A percentile compares a stretch with the other conserved stretches of the same genome.
phyloP scores from a whole-genome alignment of 2,888 invertebrate genomes.

The Tanytarsus gracilentus region DNA sequence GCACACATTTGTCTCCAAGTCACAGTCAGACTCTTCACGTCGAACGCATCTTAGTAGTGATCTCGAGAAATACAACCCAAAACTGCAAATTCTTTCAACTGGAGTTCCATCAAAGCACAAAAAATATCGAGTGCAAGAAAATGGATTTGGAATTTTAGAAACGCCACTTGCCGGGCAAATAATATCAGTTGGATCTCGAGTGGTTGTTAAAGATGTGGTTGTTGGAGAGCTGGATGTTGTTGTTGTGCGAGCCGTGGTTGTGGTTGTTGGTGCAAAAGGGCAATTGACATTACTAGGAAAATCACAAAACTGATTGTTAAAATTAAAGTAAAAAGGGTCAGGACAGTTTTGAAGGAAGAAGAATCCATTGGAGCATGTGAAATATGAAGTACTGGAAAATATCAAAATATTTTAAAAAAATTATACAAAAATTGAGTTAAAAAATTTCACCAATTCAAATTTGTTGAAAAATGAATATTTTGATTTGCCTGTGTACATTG shows the following conservation, averaged over 20 bases:
- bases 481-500: background rate
- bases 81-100: slow-evolving; percentile 2
- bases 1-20: background rate
- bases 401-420: background rate
- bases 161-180: background rate
- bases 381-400: slow-evolving; percentile 10
- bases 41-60: slow-evolving; percentile 15
- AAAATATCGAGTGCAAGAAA: background rate
- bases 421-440: background rate
- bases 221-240: background rate
- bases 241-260: background rate
- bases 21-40: slow-evolving; percentile 9
- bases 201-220: background rate
- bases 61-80: slow-evolving; percentile 9
- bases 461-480: background rate
- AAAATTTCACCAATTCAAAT: background rate
- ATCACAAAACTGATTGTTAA: background rate
- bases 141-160: background rate
- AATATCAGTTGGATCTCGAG: background rate
- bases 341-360: slow-evolving; percentile 8
- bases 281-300: background rate
- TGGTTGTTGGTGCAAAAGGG: background rate
- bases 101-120: background rate
- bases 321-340: background rate
- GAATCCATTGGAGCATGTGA: background rate